phyloP scores from a whole-genome alignment of 2,797 vertebrate genomes.

The Huso huso region DNA sequence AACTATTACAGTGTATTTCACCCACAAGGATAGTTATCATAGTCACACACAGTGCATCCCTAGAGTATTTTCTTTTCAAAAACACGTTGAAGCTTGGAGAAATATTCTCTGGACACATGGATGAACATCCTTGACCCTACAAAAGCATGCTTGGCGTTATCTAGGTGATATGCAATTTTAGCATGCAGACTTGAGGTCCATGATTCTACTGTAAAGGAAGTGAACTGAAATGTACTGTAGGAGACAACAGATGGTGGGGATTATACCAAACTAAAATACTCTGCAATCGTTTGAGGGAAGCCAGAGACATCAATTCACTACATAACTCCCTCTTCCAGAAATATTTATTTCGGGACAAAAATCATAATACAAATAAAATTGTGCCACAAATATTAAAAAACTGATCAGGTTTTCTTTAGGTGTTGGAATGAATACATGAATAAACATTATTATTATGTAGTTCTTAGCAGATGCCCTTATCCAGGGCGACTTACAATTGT shows the following conservation, averaged over 20 bases:
- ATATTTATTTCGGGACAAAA: slow-evolving; percentile 28
- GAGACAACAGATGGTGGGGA: slow-evolving; percentile 68
- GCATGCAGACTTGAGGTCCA: neutral
- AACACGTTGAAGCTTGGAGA: no score
- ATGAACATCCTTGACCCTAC: neutral
- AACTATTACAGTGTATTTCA: no score
- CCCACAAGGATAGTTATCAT: no score
- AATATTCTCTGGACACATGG: neutral
- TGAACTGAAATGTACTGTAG: slow-evolving; percentile 43
- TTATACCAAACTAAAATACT: slow-evolving; percentile 67
- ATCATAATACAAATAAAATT: no score
- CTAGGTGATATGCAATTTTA: slow-evolving; percentile 2
- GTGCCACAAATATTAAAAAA: neutral
- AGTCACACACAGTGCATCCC: no score
- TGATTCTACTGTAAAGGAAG: slow-evolving; percentile 15
- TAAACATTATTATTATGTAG: no score
- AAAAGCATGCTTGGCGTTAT: neutral
- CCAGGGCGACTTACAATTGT: no score
- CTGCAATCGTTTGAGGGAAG: slow-evolving; percentile 57
- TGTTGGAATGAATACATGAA: no score
- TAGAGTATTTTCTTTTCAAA: no score
- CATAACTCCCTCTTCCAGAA: slow-evolving; percentile 58
- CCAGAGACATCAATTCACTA: slow-evolving; percentile 46
- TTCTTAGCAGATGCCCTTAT: no score
- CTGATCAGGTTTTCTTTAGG: neutral